A percentile compares a stretch with the other conserved stretches of the same genome.
These are phyloP conservation scores for Eleginops maclovinus DNA, from an alignment of 2,113 vertebrate genomes.

Conservation along the genomic window DNA sequence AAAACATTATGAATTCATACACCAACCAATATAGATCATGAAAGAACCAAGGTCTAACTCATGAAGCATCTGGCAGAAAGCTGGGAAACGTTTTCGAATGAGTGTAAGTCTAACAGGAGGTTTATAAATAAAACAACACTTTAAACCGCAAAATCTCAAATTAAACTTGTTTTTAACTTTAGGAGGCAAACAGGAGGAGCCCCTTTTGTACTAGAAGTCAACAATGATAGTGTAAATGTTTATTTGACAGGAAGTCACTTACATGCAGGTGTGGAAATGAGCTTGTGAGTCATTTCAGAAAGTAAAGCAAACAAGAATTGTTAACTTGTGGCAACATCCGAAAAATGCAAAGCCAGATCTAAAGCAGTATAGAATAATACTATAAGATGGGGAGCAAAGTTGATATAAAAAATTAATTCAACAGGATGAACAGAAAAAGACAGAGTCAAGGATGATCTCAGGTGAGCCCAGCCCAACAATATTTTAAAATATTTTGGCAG, in stretches of 20 bases:
- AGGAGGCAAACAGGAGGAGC: background rate
- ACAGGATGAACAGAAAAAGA: background rate
- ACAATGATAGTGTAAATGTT: background rate
- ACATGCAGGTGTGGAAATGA: background rate
- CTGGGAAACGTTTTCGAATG: background rate
- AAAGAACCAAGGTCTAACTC: background rate
- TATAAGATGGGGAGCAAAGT: background rate
- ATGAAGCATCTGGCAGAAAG: background rate
- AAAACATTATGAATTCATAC: conserved; percentile 2
- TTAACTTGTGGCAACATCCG: background rate
- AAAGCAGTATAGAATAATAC: background rate
- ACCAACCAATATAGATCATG: background rate
- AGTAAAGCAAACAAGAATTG: background rate
- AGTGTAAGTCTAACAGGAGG: background rate
- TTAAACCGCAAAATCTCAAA: background rate
- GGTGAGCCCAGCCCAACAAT: conserved; percentile 11
- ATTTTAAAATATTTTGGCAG: conserved; percentile 47
- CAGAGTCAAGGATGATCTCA: conserved; percentile 18
- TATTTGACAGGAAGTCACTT: conserved; percentile 11
- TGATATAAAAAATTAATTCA: conserved; percentile 2
- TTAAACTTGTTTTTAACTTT: background rate
- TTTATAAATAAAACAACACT: background rate
- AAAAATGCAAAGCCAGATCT: background rate
- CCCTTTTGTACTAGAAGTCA: background rate
- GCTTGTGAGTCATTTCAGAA: conserved; percentile 2